These are phyloP conservation scores for Apaloderma vittatum DNA, from an alignment of 2,113 vertebrate species.

Conservation along the genomic window DNA sequence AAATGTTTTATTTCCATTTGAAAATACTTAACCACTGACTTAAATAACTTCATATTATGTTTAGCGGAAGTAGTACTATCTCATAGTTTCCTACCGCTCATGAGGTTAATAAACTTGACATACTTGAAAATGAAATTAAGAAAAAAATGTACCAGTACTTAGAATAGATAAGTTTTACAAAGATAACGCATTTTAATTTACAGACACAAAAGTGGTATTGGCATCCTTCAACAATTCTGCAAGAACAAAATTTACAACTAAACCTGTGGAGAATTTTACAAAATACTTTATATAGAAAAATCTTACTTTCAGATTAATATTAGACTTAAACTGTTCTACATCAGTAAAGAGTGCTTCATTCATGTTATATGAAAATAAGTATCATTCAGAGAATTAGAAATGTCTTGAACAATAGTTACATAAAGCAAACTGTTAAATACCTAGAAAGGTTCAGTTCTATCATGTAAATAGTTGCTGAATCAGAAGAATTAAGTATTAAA, in stretches of 20 bases:
- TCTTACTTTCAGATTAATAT: not conserved
- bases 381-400: not conserved
- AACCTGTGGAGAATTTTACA: not conserved
- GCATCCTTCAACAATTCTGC: not conserved
- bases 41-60: not conserved
- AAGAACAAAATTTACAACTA: not conserved
- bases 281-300: not conserved
- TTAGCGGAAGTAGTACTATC: not conserved
- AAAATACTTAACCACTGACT: not conserved
- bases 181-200: not conserved
- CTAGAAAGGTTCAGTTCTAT: constrained; percentile 14
- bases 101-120: not conserved
- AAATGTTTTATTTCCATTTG: not conserved
- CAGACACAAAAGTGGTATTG: not conserved
- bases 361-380: not conserved
- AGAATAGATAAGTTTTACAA: not conserved
- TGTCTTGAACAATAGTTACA: constrained; percentile 6
- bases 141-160: not conserved
- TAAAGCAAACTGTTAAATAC: constrained; percentile 21
- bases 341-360: not conserved
- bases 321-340: not conserved
- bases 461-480: constrained; percentile 37
- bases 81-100: not conserved
- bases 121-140: not conserved
- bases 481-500: constrained; percentile 60